Evolutionary conservation across 2,888 invertebrate genomes (phyloP), one percentile per base, ranked within the genome.

Genomic region (Oxyscelio sp.): DNA sequence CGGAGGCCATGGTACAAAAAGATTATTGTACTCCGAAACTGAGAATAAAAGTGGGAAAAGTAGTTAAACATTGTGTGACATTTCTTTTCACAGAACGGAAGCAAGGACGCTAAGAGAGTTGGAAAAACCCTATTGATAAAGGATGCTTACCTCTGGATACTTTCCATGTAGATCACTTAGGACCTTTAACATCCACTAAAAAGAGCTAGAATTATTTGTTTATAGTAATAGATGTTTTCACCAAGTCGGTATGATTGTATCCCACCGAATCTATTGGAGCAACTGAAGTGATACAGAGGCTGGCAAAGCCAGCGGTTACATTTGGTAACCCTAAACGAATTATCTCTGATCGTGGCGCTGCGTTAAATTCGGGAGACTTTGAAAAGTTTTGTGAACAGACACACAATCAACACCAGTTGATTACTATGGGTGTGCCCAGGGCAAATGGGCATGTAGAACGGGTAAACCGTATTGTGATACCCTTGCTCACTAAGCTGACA

Each of bases 271-370:
- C 84, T 5, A 84, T 78, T 2, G 45, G 52, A 0, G 27, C 81
- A 0, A 19, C 66, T 0, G 85, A 88, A 15, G 85, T 77, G 0
- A 0, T 84, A 1, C 54, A 77, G 8, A 24, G 65, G 8, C 15
- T 88, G 2, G 56, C 9, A 2, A 78, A 15, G 8, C 86, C 87
- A 27, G 54, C 85, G 4, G 56, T 50, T 0, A 19, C n/a, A n/a
- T n/a, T 88, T 87, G 85, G 86, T 0, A 86, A 87, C 43, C 85
- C 86, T 2, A 19, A 68, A 56, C 24, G 71, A 13, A 75, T 85
- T 5, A 50, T 84, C 3, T 78, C 73, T 0, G 80, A 85, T 43
- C 61, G 80, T 0, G 54, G 54, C 1, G 11, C 22, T 2, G 54
- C 54, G 2, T 54, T 54, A 22, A 54, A 11, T 2, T 2, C 5